Base-by-base conservation (phyloP, 2,888 invertebrate genomes). In the Actias luna region DNA sequence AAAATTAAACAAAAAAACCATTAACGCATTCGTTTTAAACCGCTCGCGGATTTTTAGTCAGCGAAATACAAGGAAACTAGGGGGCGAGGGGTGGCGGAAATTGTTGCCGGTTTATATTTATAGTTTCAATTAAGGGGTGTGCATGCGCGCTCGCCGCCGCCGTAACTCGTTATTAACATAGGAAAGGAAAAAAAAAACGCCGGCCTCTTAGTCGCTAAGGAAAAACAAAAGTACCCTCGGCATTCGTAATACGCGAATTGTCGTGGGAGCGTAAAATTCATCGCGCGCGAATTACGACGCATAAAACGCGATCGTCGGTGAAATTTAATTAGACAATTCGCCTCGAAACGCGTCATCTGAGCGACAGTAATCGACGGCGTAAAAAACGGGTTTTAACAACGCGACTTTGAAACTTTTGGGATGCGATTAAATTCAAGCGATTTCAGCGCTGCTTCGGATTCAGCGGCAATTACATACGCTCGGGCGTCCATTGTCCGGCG, bases 71-170 rank as follows among this genome's bases (percentile, higher is more conserved):
- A 81, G 77, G 79, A 83, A 84, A 87, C 84, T 82, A 82, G 76
- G 76, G 18, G 46, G 8, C 7, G 18, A 22, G 22, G 25, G 72
- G 77, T 75, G 73, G 72, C 79, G 77, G 73, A 83, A 85, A 85
- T 83, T 78, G 83, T 78, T 82, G 75, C 78, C 74, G 79, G 72
- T 78, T 84, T 83, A 84, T 89, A 90, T 89, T 90, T 89, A 89
- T 89, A 88, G 89, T 89, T 89, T 89, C 88, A 90, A 90, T 90
- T 90, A 90, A 83, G 82, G 79, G 80, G 77, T 82, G 82, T 75
- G 85, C 87, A 87, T 82, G 84, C 84, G 77, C 77, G 74, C 74
- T 75, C 70, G 74, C 71, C 71, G 69, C 68, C 71, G 73, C 74
- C 70, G 69, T 76, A 74, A 74, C 77, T 74, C 73, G 76, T 77